Base-by-base conservation (phyloP, 2,888 invertebrate species). In the Diarsia dahlii region DNA sequence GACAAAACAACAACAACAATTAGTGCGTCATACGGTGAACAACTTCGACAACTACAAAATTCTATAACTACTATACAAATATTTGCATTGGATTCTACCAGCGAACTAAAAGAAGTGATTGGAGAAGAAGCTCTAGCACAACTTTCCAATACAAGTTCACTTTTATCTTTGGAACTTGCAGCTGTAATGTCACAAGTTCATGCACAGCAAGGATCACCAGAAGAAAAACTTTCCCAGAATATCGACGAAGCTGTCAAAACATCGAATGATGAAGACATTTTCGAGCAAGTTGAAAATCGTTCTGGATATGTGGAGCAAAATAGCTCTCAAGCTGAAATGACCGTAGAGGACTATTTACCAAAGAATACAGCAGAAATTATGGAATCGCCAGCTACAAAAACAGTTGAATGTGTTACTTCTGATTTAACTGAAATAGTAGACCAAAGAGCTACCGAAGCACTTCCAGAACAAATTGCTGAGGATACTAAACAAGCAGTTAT, bases 41-140 rank as follows among this genome's bases (percentile, higher is more conserved):
- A 62, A 65, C 50, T 80, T 65, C 68, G 71, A 48, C 71, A 83
- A 54, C 74, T 89, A 52, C 78, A 81, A 63, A 76, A 85, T 12
- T 81, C 88, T 6, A 80, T 93, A 65, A 81, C 82, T 63, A 71
- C 72, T 6, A 50, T 91, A 50, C 85, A 91, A 80, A 79, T 74
- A 18, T 77, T 90, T 56, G 46, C 76, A 10, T 60, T 87, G 15
- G 87, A 91, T 4, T 86, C 71, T 45, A 70, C 82, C 64, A 54
- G 87, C 60, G 78, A 89, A 52, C 34, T 87, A 12, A 67, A 75
- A 8, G 45, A 77, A 28, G 45, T 70, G 1, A 67, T 88, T 62
- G 81, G 76, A 15, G 77, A 83, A 63, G 76, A 87, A 12, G 48
- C 78, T 2, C 23, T 90, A 15, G 78, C 90, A 13, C 81, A 87